phyloP scores from a whole-genome alignment of 2,797 vertebrate genomes.

The Acestrorhynchus altus region DNA sequence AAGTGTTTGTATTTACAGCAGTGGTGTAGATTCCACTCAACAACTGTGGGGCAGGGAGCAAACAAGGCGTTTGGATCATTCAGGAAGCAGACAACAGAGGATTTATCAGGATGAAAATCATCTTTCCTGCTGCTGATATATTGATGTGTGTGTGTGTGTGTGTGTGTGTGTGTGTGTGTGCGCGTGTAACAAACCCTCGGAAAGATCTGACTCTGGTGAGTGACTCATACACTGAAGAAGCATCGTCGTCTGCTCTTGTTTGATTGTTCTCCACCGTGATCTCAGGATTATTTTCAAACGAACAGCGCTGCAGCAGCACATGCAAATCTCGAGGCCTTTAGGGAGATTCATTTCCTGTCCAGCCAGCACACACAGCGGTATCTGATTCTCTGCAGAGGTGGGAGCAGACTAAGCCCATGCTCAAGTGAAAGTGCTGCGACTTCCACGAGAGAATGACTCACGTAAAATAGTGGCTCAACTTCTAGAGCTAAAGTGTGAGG shows the following conservation, averaged over 20 bases:
- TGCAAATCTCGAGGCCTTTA: neutral
- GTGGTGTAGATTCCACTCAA: too few relatives aligned
- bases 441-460: too few relatives aligned
- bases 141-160: slow-evolving; percentile 13
- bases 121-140: neutral
- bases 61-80: too few relatives aligned
- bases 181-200: neutral
- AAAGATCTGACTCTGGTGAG: neutral
- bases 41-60: too few relatives aligned
- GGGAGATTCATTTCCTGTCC: neutral
- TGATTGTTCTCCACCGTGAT: neutral
- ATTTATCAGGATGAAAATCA: too few relatives aligned
- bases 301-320: neutral
- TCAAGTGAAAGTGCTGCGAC: neutral
- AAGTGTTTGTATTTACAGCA: too few relatives aligned
- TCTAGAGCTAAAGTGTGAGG: too few relatives aligned
- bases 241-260: neutral
- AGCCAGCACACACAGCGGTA: neutral
- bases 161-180: neutral
- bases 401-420: neutral
- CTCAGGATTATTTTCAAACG: neutral
- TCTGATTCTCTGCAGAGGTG: neutral
- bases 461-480: too few relatives aligned
- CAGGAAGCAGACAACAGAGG: too few relatives aligned
- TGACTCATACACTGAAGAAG: neutral